A percentile compares a stretch with the other conserved stretches of the same genome.
phyloP scores from a whole-genome alignment of 2,888 invertebrate genomes.

The Nomada lathburiana region DNA sequence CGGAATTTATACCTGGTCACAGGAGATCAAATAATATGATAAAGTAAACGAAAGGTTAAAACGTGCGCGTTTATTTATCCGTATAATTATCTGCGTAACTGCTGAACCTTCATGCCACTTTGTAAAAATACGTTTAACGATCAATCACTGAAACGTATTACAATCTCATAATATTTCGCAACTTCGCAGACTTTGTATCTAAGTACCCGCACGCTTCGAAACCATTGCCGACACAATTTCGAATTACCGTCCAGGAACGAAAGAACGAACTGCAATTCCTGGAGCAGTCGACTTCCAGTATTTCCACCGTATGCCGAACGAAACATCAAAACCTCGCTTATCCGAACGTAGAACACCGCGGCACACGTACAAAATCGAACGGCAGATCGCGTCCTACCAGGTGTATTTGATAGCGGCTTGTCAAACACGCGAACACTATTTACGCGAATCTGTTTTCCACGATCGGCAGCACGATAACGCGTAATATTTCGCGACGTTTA shows the following conservation, averaged over 20 bases:
- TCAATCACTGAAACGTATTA: too few species aligned
- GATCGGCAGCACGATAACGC: conserved; percentile 40
- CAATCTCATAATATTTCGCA: too few species aligned
- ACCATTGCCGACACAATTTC: background rate
- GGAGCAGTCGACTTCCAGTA: background rate
- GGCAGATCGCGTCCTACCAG: conserved; percentile 8
- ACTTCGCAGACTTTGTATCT: background rate
- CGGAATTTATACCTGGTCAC: too few species aligned
- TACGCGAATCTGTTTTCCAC: conserved; percentile 23
- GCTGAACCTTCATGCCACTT: too few species aligned
- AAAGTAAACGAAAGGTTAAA: too few species aligned
- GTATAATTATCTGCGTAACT: too few species aligned
- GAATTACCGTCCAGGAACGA: background rate
- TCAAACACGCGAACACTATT: conserved; percentile 17
- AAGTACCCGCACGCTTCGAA: background rate
- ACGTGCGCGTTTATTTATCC: too few species aligned
- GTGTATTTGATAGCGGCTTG: conserved; percentile 33
- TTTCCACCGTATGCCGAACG: background rate
- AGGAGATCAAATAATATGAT: too few species aligned
- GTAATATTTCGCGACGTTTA: conserved; percentile 30
- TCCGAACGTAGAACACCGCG: background rate
- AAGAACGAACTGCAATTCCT: background rate
- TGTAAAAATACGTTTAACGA: too few species aligned
- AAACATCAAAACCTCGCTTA: conserved; percentile 21
- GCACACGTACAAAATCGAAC: conserved; percentile 11